These are phyloP conservation scores for Crepidodera aurea DNA, from an alignment of 2,888 invertebrate genomes.

Conservation along the genomic window DNA sequence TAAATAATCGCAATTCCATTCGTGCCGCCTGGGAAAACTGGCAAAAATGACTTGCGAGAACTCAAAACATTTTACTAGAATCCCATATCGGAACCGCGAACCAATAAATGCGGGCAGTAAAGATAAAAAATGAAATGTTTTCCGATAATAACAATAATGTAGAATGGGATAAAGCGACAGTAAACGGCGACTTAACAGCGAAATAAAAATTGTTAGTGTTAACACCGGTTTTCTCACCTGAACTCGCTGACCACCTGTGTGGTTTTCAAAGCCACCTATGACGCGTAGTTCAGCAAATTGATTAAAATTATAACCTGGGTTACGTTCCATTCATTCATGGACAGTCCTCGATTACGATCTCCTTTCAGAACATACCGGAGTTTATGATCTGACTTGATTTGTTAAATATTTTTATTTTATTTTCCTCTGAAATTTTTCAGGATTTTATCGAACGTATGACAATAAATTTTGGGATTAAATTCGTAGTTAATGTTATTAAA, in stretches of 20 bases:
- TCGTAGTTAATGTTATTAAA: no score
- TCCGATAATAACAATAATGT: conserved; percentile 18
- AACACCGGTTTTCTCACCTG: background rate
- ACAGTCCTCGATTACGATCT: background rate
- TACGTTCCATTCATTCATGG: background rate
- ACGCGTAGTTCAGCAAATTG: background rate
- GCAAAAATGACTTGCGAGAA: no score
- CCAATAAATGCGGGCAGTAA: conserved; percentile 20
- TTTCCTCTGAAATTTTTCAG: no score
- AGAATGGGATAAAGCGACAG: background rate
- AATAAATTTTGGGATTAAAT: no score
- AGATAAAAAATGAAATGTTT: conserved; percentile 26
- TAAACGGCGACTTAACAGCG: background rate
- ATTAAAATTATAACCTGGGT: background rate
- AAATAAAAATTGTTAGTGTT: background rate
- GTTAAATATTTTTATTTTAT: no score
- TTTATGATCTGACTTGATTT: no score
- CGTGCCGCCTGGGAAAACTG: no score
- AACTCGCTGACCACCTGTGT: background rate
- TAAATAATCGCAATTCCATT: no score
- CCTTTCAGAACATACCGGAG: no score
- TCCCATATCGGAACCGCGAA: background rate
- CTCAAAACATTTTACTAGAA: no score
- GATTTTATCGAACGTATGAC: no score
- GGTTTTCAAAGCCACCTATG: background rate